A percentile compares a stretch with the other conserved stretches of the same genome.
phyloP scores from a whole-genome alignment of 2,797 vertebrate genomes.

The Helostoma temminkii region DNA sequence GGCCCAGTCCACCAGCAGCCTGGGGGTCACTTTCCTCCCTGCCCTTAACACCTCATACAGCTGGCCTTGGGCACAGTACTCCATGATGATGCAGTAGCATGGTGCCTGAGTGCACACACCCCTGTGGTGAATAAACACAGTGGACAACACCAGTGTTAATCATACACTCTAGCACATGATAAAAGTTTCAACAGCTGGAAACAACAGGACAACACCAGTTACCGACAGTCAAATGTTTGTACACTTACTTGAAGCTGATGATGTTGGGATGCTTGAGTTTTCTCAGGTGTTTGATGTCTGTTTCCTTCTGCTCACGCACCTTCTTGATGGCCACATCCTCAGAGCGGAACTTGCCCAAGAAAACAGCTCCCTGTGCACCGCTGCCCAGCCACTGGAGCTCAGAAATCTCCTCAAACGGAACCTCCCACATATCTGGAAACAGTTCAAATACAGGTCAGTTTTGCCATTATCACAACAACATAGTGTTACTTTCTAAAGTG shows the following conservation, averaged over 20 bases:
- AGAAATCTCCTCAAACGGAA: constrained; percentile 98
- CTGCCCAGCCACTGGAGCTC: constrained; percentile 99
- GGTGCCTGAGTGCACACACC: constrained; percentile 98
- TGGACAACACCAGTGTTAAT: constrained; percentile 1
- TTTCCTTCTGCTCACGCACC: constrained; percentile 98
- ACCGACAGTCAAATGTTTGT: background rate
- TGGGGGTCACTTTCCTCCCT: constrained; percentile 92
- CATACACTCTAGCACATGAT: background rate
- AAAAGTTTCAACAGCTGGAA: background rate
- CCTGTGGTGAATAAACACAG: constrained; percentile 73
- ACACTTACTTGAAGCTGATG: constrained; percentile 96
- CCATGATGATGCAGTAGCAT: constrained; percentile 99
- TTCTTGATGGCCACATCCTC: constrained; percentile 99
- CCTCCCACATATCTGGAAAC: constrained; percentile 95
- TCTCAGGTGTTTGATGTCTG: constrained; percentile 96
- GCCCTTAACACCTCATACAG: constrained; percentile 96
- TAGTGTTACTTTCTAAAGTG: background rate
- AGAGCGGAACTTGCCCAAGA: constrained; percentile 94
- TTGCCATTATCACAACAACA: background rate
- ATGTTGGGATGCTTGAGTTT: constrained; percentile 99
- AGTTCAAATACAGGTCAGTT: constrained; percentile 8
- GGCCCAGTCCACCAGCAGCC: constrained; percentile 97
- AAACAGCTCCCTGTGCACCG: constrained; percentile 96
- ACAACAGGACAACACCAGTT: background rate
- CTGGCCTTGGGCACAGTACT: constrained; percentile 98